A percentile compares a stretch with the other conserved stretches of the same genome.
These are phyloP conservation scores for Motacilla alba DNA, from an alignment of 2,113 vertebrate species.

Conservation along the genomic window DNA sequence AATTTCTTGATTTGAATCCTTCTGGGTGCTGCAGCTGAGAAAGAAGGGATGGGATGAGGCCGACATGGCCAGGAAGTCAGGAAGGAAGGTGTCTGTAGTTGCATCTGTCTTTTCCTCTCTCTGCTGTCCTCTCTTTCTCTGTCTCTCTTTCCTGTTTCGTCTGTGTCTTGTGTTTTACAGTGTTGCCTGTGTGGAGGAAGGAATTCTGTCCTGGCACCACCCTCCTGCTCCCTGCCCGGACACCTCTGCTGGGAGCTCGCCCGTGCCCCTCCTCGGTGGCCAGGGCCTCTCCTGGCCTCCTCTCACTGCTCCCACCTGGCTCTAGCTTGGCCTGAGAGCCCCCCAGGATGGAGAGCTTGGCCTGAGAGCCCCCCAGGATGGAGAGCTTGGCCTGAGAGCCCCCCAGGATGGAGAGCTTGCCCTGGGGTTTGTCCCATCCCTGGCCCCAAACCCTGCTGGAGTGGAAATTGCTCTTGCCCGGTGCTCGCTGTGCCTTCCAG, in stretches of 20 bases:
- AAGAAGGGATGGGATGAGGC: background rate
- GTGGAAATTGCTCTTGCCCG: background rate
- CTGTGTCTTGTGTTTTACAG: constrained; percentile 76
- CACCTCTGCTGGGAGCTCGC: constrained; percentile 66
- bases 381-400: constrained; percentile 22
- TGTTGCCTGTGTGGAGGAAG: constrained; percentile 68
- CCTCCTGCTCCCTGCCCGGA: constrained; percentile 56
- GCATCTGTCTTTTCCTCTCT: constrained; percentile 46
- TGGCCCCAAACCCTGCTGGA: background rate
- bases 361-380: background rate
- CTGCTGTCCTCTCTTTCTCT: background rate
- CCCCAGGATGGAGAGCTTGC: background rate
- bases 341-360: background rate
- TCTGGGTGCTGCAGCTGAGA: background rate
- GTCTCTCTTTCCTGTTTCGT: constrained; percentile 37
- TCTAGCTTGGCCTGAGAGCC: constrained; percentile 30
- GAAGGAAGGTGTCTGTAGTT: background rate
- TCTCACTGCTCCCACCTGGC: constrained; percentile 24
- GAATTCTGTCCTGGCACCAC: constrained; percentile 55
- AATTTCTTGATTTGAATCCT: background rate
- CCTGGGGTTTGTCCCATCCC: background rate
- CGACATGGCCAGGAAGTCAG: background rate
- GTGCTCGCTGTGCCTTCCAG: background rate
- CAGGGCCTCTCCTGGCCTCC: background rate
- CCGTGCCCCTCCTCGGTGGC: constrained; percentile 29